Conservation (phyloP, 2,113 vertebrate species). For the Oenanthe melanoleuca region DNA sequence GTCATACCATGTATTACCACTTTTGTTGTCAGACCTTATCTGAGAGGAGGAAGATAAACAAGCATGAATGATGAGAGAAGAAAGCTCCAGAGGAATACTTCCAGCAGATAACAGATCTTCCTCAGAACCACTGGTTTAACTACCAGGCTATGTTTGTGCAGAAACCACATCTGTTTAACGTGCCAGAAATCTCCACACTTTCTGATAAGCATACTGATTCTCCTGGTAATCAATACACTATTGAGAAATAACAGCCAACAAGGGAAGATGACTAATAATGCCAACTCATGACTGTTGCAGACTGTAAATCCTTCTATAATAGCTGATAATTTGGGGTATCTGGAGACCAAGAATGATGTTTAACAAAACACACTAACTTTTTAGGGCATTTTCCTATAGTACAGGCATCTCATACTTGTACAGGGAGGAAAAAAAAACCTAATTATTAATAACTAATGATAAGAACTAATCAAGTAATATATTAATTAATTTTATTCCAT, state of each 20-base stretch:
- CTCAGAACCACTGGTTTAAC: neutral
- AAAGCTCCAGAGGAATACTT: neutral
- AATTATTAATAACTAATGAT: constrained; percentile 28
- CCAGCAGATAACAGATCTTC: neutral
- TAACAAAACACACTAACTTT: constrained; percentile 28
- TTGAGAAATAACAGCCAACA: neutral
- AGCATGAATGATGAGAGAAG: neutral
- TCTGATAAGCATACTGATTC: neutral
- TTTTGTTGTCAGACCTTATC: neutral
- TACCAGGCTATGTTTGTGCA: neutral
- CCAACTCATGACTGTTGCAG: neutral
- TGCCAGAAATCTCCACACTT: neutral
- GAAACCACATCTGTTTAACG: neutral
- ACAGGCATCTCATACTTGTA: neutral
- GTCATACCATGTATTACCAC: neutral
- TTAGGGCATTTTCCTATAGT: neutral
- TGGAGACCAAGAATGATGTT: constrained; percentile 1
- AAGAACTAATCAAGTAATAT: constrained; percentile 31
- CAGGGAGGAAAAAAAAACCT: neutral
- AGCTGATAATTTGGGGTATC: neutral
- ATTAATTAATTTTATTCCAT: constrained; percentile 53
- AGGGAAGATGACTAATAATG: neutral
- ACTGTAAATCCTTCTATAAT: neutral
- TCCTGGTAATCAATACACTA: neutral
- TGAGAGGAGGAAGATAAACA: neutral